Base-by-base conservation (phyloP, 2,113 vertebrate genomes). In the Lycaon pictus region DNA sequence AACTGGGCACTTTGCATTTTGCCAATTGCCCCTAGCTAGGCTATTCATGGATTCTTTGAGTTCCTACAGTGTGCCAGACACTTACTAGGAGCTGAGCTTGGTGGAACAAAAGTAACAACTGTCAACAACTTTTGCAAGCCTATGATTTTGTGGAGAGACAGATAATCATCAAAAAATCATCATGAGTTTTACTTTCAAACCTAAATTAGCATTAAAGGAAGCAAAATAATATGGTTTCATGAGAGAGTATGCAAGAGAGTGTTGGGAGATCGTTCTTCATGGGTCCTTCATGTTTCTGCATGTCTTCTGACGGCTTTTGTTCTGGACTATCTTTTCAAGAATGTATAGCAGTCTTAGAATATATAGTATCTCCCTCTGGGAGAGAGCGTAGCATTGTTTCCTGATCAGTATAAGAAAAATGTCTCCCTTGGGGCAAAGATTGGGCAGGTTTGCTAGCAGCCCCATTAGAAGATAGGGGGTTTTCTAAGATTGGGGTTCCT, bases 1-100 rank as follows among this genome's bases (percentile, higher is more conserved):
- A 96, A 96, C 80, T 25, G 11, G 63, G 32, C 76, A 56, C 19
- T 97, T 80, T 93, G 94, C 63, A 90, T 94, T 96, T 72, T 51
- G 51, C 55, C 67, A 76, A 11, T 32, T 76, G 27, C 60, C 19
- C 62, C 53, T 67, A 29, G 23, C 25, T 20, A 71, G 35, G 79
- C 65, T 82, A 23, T 25, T 48, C 15, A n/a, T 27, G 62, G 23
- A 69, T 25, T 32, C n/a, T 43, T 7, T 56, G 51, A 62, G 55
- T 7, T 29, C 58, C 25, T 88, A 63, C 16, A 32, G 32, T 12
- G 15, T 86, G 51, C 29, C 35, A 79, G 88, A 67, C 11, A 20
- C 85, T 90, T 58, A 82, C 29, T 51, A n/a, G 43, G 69, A 84
- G 5, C 48, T 80, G 93, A 60, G 20, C 58, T 15, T 29, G n/a